Evolutionary conservation across 2,888 invertebrate species (phyloP).

Genomic region (Rhagophthalmus giganteus): DNA sequence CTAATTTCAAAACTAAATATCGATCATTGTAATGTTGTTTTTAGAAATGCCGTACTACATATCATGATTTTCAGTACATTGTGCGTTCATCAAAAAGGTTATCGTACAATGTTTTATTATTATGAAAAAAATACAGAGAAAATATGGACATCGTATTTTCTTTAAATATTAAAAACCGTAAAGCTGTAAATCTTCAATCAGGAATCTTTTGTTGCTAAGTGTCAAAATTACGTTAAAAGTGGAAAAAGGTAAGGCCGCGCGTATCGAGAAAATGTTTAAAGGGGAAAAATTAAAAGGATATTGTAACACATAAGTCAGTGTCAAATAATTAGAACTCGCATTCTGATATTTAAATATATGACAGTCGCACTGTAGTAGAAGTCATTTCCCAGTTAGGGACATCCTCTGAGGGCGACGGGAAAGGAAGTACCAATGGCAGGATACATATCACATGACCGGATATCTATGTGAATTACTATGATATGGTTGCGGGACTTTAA

Average conservation of each 20-base stretch:
- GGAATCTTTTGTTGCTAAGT: not conserved
- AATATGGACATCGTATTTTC: not conserved
- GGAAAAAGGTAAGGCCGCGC: not conserved
- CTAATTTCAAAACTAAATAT: no score
- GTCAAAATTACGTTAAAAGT: not conserved
- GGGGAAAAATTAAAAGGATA: slow-evolving; percentile 15
- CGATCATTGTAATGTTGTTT: no score
- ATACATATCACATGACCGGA: slow-evolving; percentile 53
- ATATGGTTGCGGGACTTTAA: slow-evolving; percentile 26
- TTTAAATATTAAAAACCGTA: not conserved
- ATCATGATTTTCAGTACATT: no score
- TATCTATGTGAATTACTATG: slow-evolving; percentile 47
- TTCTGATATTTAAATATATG: slow-evolving; percentile 40
- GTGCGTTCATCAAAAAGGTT: no score
- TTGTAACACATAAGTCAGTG: slow-evolving; percentile 36
- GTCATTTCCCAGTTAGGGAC: slow-evolving; percentile 44
- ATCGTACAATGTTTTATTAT: no score
- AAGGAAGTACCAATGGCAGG: slow-evolving; percentile 53
- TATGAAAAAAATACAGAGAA: not conserved
- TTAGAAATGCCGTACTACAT: no score
- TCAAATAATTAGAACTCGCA: slow-evolving; percentile 36
- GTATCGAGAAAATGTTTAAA: not conserved
- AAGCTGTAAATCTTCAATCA: no score
- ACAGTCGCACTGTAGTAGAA: slow-evolving; percentile 39
- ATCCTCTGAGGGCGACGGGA: slow-evolving; percentile 49